Conservation (phyloP, 2,797 vertebrate species). For the Lepus oiostolus region DNA sequence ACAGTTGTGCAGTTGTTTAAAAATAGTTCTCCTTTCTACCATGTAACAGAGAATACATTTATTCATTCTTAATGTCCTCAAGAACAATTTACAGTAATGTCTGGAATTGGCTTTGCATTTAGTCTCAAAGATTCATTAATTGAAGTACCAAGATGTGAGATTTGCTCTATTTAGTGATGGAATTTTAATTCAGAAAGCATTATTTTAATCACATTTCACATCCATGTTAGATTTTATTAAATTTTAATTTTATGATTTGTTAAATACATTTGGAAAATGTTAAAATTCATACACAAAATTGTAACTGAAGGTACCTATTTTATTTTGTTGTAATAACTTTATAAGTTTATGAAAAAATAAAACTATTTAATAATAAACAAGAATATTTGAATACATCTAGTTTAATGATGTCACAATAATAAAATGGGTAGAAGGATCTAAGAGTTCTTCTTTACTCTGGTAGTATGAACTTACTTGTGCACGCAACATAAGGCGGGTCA, state of each 20-base stretch:
- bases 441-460: slow-evolving; percentile 63
- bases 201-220: slow-evolving; percentile 87
- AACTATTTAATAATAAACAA: slow-evolving; percentile 55
- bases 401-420: background rate
- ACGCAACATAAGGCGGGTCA: slow-evolving; percentile 96
- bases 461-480: slow-evolving; percentile 94
- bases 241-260: slow-evolving; percentile 63
- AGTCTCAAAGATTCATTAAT: slow-evolving; percentile 87
- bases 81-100: slow-evolving; percentile 87
- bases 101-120: slow-evolving; percentile 87
- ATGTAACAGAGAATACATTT: slow-evolving; percentile 68
- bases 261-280: slow-evolving; percentile 16
- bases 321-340: slow-evolving; percentile 58
- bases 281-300: background rate
- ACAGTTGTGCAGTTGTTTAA: slow-evolving; percentile 72
- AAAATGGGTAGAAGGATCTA: slow-evolving; percentile 69
- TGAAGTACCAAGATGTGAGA: slow-evolving; percentile 85
- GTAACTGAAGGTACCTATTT: background rate
- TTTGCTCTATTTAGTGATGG: slow-evolving; percentile 88
- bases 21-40: slow-evolving; percentile 68
- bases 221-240: slow-evolving; percentile 53
- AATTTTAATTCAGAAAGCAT: slow-evolving; percentile 90
- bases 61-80: slow-evolving; percentile 86
- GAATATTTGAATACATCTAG: slow-evolving; percentile 59
- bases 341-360: slow-evolving; percentile 56